Percentiles rank a stretch among this genome's conserved stretches.
phyloP scores from a whole-genome alignment of 2,797 vertebrate species.

The Discoglossus pictus region DNA sequence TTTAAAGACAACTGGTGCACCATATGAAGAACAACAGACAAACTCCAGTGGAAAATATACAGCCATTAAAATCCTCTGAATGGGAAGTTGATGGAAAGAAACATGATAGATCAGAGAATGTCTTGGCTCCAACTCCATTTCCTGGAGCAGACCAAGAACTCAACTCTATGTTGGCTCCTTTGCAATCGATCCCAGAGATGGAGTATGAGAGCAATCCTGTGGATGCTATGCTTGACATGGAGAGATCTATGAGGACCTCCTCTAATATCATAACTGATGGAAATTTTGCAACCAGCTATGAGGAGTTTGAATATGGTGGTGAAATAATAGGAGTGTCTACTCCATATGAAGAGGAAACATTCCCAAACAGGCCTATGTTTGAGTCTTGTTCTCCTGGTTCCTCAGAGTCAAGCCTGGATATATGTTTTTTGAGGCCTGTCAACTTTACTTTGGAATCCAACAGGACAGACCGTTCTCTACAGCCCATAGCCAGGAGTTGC shows the following conservation, averaged over 20 bases:
- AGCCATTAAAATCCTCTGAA: constrained; percentile 76
- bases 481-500: constrained; percentile 70
- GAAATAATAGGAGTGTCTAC: constrained; percentile 78
- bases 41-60: constrained; percentile 79
- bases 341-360: constrained; percentile 79
- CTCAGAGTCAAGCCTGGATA: constrained; percentile 92
- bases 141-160: constrained; percentile 77
- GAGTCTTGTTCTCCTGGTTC: constrained; percentile 88
- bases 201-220: constrained; percentile 69
- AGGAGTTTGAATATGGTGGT: constrained; percentile 74
- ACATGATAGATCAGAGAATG: constrained; percentile 71
- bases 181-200: constrained; percentile 86
- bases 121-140: constrained; percentile 74
- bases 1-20: constrained; percentile 80
- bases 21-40: constrained; percentile 81
- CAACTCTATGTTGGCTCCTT: constrained; percentile 70
- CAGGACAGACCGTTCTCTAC: constrained; percentile 70
- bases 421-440: constrained; percentile 88
- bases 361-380: constrained; percentile 76
- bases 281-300: constrained; percentile 69
- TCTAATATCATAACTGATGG: constrained; percentile 75
- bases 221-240: constrained; percentile 64
- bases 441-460: constrained; percentile 78
- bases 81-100: constrained; percentile 79
- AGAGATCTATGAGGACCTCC: constrained; percentile 73